phyloP scores from a whole-genome alignment of 2,797 vertebrate species.

The Rousettus madagascariensis region DNA sequence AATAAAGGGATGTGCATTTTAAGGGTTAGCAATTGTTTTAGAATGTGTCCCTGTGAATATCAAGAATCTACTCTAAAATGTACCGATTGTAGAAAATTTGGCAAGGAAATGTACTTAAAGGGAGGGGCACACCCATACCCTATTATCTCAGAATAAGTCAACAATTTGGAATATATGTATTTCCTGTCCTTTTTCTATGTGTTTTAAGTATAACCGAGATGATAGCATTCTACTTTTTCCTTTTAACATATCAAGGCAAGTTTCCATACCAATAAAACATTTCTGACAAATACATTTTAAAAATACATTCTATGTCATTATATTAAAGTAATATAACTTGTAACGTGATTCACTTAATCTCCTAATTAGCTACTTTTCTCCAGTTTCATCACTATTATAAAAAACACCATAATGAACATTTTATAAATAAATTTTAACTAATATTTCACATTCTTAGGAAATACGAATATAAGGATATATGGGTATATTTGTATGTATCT shows the following conservation, averaged over 20 bases:
- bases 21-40: neutral
- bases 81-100: neutral
- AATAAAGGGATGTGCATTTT: neutral
- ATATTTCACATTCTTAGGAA: neutral
- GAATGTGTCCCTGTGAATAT: neutral
- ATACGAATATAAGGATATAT: neutral
- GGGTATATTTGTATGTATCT: neutral
- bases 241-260: neutral
- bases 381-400: neutral
- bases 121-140: neutral
- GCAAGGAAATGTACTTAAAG: neutral
- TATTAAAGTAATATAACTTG: neutral
- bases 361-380: neutral
- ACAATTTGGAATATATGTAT: neutral
- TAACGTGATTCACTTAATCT: neutral
- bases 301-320: neutral
- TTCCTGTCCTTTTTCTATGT: neutral
- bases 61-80: neutral
- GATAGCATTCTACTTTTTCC: neutral
- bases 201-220: neutral
- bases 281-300: neutral
- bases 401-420: neutral
- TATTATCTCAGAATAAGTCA: neutral
- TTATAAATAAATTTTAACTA: conserved; percentile 4
- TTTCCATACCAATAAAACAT: neutral